Evolutionary conservation across 2,113 vertebrate genomes (phyloP).

Genomic region (Tragelaphus buxtoni): DNA sequence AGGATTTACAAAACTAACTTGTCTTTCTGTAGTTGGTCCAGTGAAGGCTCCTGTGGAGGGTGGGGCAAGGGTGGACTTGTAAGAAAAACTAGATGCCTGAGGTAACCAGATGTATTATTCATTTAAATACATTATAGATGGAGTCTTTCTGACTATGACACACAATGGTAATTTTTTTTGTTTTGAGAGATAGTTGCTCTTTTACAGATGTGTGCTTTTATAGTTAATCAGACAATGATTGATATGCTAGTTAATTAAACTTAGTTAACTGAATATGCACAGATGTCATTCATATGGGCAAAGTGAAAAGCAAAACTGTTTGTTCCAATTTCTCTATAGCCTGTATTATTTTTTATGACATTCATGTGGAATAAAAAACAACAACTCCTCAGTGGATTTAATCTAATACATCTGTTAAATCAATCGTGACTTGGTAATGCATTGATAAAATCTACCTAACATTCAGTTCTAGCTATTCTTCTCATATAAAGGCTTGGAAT

Average conservation of each 20-base stretch:
- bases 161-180: not conserved
- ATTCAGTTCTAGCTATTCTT: not conserved
- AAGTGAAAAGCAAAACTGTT: not conserved
- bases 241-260: not conserved
- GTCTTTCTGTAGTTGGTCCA: not conserved
- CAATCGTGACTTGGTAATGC: not conserved
- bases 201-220: not conserved
- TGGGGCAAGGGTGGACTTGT: not conserved
- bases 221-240: not conserved
- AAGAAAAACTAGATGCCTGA: not conserved
- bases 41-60: not conserved
- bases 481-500: not conserved
- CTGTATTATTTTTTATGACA: not conserved
- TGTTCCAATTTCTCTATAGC: not conserved
- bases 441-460: not conserved
- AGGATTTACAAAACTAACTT: not conserved
- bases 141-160: not conserved
- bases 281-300: not conserved
- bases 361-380: not conserved
- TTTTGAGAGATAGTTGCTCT: not conserved
- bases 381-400: not conserved
- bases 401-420: not conserved
- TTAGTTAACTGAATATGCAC: not conserved
- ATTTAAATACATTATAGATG: not conserved
- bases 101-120: not conserved